A percentile compares a stretch with the other conserved stretches of the same genome.
These are phyloP conservation scores for Creontiades dilutus DNA, from an alignment of 2,888 invertebrate species.

Conservation along the genomic window DNA sequence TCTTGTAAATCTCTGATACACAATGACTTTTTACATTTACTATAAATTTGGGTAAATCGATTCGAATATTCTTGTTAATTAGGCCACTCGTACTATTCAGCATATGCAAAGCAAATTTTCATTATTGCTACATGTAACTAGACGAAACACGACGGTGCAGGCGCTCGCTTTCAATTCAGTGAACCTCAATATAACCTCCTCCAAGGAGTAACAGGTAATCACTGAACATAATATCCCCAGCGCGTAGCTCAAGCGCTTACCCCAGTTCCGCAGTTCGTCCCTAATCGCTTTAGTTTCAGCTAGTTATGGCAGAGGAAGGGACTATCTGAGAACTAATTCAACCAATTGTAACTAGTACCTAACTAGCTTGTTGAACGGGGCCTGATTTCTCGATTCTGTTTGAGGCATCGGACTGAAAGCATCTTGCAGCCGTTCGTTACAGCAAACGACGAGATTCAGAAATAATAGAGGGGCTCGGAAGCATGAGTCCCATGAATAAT, in stretches of 20 bases:
- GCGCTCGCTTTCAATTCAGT: no score
- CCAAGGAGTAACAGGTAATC: conserved; percentile 3
- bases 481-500: no score
- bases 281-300: conserved; percentile 19
- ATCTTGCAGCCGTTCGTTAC: neutral
- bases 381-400: neutral
- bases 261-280: neutral
- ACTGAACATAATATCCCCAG: neutral
- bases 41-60: no score
- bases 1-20: no score
- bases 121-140: no score
- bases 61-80: no score
- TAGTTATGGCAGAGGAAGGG: neutral
- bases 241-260: neutral
- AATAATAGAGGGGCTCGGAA: neutral
- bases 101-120: no score
- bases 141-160: no score
- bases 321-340: conserved; percentile 1
- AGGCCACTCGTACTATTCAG: no score
- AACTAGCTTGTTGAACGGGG: neutral
- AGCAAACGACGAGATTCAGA: neutral
- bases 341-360: neutral
- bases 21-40: no score
- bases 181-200: no score
- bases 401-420: neutral